Evolutionary conservation across 2,113 vertebrate species (phyloP).

Genomic region (Aplodontia rufa): DNA sequence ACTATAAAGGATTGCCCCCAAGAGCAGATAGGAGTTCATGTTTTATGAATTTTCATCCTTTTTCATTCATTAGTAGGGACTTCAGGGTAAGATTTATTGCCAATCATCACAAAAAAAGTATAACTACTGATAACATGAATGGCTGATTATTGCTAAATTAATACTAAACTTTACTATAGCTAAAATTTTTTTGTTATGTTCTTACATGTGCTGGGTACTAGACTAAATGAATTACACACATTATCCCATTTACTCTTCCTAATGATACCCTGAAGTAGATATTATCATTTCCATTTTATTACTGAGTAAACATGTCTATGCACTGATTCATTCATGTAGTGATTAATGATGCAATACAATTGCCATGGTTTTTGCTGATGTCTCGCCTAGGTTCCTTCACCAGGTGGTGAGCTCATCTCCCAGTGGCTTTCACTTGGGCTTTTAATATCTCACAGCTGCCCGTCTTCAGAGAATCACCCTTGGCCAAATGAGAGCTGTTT

Average conservation of each 20-base stretch:
- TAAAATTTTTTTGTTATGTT: not conserved
- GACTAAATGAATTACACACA: not conserved
- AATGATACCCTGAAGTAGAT: not conserved
- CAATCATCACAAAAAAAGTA: not conserved
- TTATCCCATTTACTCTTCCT: not conserved
- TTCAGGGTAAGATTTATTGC: not conserved
- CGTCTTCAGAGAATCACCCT: not conserved
- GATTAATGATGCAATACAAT: too few species aligned
- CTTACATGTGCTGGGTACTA: not conserved
- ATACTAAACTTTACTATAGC: not conserved
- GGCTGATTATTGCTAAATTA: not conserved
- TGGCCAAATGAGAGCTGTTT: not conserved
- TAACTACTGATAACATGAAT: not conserved
- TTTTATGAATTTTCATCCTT: not conserved
- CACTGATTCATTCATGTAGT: not conserved
- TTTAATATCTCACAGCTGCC: not conserved
- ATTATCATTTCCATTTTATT: not conserved
- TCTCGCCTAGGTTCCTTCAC: not conserved
- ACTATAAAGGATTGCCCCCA: not conserved
- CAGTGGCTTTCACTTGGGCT: not conserved
- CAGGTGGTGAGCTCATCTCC: not conserved
- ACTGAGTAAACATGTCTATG: not conserved
- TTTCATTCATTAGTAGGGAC: not conserved
- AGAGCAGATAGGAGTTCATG: not conserved
- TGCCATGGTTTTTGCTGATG: not conserved